Base-by-base conservation (phyloP, 2,888 invertebrate species). In the Apantesis nais region DNA sequence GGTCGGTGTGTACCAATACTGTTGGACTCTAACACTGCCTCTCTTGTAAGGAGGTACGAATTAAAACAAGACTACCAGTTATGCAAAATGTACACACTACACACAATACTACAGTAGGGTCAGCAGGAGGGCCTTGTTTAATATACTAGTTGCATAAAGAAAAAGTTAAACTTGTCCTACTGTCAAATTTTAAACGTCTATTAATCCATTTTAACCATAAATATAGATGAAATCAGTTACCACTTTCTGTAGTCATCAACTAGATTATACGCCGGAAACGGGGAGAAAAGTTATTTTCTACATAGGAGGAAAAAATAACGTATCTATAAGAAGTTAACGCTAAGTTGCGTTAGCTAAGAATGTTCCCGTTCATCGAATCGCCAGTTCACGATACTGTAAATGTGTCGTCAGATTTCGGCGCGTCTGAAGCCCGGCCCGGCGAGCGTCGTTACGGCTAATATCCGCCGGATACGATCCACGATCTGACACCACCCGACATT, bases 341-440 rank as follows among this genome's bases (percentile, higher is more conserved):
- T 74, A 73, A 60, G 68, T 72, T 64, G 61, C 41, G 60, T 48
- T 14, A 44, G 39, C 4, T 25, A 39, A 29, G 65, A 66, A 62
- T 44, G 41, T 41, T 55, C 44, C 25, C 66, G 39, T 72, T 72
- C 66, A 63, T 48, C 48, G 69, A 69, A 69, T 63, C 55, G 44
- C 25, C 48, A 62, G 60, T 60, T 29, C 44, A 58, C 83, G 84
- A 86, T 82, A 86, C 83, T 83, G 85, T 94, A 92, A 93, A 94
- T 90, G 83, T 93, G 93, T 95, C 94, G 89, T 92, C 93, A 86
- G 87, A 90, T 87, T 92, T 92, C 91, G 92, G 91, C 83, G 81
- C 85, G 81, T 89, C 86, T 90, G 90, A 90, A 89, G 90, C 82
- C 79, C 80, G 76, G 71, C 80, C 81, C 79, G 82, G 82, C 82